These are phyloP conservation scores for Corvus hawaiiensis DNA, from an alignment of 2,113 vertebrate genomes.

Conservation along the genomic window DNA sequence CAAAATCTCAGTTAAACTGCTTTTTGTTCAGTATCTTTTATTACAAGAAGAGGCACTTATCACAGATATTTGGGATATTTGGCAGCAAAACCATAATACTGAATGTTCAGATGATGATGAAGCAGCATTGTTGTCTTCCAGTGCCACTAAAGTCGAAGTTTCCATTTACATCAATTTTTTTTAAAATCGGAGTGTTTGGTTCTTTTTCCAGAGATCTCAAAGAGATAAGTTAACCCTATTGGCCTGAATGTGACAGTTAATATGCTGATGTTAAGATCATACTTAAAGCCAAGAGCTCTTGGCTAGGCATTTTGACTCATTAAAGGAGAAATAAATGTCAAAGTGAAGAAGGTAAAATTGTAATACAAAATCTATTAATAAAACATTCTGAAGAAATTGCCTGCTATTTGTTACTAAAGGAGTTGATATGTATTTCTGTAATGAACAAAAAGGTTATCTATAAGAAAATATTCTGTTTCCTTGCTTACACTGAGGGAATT, in stretches of 20 bases:
- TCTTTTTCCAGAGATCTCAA: not conserved
- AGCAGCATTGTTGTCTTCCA: not conserved
- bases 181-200: not conserved
- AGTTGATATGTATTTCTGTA: not conserved
- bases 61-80: not conserved
- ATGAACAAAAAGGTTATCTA: not conserved
- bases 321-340: slow-evolving; percentile 46
- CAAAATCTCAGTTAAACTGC: not conserved
- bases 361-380: slow-evolving; percentile 27
- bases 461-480: not conserved
- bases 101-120: not conserved
- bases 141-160: not conserved
- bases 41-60: not conserved
- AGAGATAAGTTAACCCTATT: not conserved
- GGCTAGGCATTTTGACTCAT: not conserved
- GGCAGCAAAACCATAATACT: not conserved
- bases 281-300: slow-evolving; percentile 29
- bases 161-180: not conserved
- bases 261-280: slow-evolving; percentile 19
- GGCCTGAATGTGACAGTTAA: slow-evolving; percentile 26
- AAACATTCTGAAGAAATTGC: not conserved
- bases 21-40: not conserved
- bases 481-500: not conserved
- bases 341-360: slow-evolving; percentile 6
- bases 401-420: not conserved